Evolutionary conservation across 2,888 invertebrate genomes (phyloP).

Genomic region (Orthosia gracilis): DNA sequence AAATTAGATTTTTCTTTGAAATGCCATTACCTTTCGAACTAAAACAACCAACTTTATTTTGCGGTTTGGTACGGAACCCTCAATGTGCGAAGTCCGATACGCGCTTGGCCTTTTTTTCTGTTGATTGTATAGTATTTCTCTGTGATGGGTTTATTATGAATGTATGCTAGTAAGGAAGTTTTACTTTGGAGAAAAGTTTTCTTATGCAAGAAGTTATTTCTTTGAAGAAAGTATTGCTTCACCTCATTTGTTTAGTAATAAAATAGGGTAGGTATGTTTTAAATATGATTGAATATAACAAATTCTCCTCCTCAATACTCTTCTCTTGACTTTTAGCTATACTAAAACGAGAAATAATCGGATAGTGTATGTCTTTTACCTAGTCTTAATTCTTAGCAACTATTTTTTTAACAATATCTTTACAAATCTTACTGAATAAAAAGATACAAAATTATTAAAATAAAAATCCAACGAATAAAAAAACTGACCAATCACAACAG

Average conservation of each 20-base stretch:
- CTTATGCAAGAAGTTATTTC: background rate
- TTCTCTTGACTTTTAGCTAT: no score
- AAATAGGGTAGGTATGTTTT: background rate
- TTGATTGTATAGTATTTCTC: constrained; percentile 35
- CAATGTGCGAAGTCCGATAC: no score
- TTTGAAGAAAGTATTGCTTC: background rate
- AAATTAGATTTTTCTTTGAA: no score
- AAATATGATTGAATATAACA: background rate
- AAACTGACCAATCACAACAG: constrained; percentile 64
- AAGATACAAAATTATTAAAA: constrained; percentile 5
- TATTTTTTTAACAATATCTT: background rate
- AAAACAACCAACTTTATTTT: no score
- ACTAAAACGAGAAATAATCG: no score
- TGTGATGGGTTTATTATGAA: background rate
- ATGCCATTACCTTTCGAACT: no score
- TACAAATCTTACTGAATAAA: background rate
- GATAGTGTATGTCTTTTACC: no score
- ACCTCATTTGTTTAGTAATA: background rate
- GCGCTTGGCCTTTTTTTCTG: constrained; percentile 15
- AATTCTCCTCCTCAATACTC: no score
- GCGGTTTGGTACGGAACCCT: no score
- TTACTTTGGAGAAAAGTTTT: background rate
- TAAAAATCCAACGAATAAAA: constrained; percentile 29
- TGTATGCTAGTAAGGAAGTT: background rate
- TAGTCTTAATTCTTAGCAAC: background rate